A percentile compares a stretch with the other conserved stretches of the same genome.
These are phyloP conservation scores for Benthosema pterotum DNA, from an alignment of 2,797 vertebrate genomes.

Conservation along the genomic window DNA sequence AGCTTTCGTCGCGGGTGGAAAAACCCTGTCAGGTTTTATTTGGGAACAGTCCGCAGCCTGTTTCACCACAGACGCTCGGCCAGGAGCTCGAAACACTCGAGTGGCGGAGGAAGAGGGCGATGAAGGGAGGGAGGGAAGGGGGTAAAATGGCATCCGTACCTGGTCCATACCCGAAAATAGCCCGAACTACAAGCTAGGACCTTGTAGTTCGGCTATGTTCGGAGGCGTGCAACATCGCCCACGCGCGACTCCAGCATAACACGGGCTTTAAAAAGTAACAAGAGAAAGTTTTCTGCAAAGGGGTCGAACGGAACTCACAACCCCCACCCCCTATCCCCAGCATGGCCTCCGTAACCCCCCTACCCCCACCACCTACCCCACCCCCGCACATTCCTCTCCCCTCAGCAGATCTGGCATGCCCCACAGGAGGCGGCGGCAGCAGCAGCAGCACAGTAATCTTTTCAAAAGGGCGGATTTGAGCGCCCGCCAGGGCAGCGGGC, in stretches of 20 bases:
- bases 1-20: slow-evolving; percentile 59
- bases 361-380: slow-evolving; percentile 63
- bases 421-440: slow-evolving; percentile 75
- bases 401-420: slow-evolving; percentile 77
- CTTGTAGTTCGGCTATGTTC: too few species aligned
- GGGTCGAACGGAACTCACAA: slow-evolving; percentile 73
- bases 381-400: slow-evolving; percentile 78
- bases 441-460: slow-evolving; percentile 82
- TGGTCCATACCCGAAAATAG: too few species aligned
- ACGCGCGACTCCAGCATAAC: too few species aligned
- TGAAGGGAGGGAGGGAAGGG: too few species aligned
- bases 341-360: slow-evolving; percentile 24
- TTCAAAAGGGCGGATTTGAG: slow-evolving; percentile 83
- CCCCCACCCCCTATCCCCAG: slow-evolving; percentile 41
- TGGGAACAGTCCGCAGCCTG: slow-evolving; percentile 64
- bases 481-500: slow-evolving; percentile 76
- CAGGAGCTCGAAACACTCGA: slow-evolving; percentile 68
- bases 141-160: slow-evolving; percentile 9
- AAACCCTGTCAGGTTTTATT: slow-evolving; percentile 70
- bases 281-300: slow-evolving; percentile 76
- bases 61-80: slow-evolving; percentile 43
- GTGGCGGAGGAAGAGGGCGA: slow-evolving; percentile 3
- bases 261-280: slow-evolving; percentile 59
- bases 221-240: too few species aligned
- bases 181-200: too few species aligned